phyloP scores from a whole-genome alignment of 1,140 invertebrate genomes.

The Pseudachorutes palmiensis region DNA sequence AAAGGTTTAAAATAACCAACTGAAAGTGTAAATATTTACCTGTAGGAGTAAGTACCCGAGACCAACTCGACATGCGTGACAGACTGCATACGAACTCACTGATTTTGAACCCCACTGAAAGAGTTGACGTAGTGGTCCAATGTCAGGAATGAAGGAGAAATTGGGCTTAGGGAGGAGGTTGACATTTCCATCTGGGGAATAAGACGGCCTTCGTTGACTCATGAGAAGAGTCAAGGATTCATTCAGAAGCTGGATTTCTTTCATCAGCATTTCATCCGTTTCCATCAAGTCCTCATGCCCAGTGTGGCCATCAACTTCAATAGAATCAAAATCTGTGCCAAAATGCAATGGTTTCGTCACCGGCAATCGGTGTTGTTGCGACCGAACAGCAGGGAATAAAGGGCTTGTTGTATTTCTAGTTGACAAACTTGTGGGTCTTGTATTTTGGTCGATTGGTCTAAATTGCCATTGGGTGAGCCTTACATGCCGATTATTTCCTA shows the following conservation, averaged over 20 bases:
- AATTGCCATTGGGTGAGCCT: neutral
- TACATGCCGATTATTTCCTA: neutral
- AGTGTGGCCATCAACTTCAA: neutral
- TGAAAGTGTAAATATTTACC: slow-evolving; percentile 10
- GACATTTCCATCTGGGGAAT: neutral
- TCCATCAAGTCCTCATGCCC: neutral
- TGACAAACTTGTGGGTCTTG: neutral
- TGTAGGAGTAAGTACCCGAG: slow-evolving; percentile 29
- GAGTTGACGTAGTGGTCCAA: slow-evolving; percentile 29
- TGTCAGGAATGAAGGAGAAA: slow-evolving; percentile 31
- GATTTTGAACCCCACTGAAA: slow-evolving; percentile 31
- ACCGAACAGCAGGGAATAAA: neutral
- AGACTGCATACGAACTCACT: slow-evolving; percentile 25
- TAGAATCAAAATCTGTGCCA: neutral
- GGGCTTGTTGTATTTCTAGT: neutral
- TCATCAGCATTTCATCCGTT: neutral
- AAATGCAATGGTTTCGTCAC: neutral
- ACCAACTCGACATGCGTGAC: slow-evolving; percentile 35
- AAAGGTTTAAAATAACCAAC: neutral
- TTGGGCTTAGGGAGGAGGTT: neutral
- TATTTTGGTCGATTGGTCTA: too few species aligned
- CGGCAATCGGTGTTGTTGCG: neutral
- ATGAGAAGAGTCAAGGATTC: neutral
- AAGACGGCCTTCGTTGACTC: neutral
- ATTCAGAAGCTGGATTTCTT: neutral